phyloP scores from a whole-genome alignment of 2,888 invertebrate genomes.

The Cerastoderma edule region DNA sequence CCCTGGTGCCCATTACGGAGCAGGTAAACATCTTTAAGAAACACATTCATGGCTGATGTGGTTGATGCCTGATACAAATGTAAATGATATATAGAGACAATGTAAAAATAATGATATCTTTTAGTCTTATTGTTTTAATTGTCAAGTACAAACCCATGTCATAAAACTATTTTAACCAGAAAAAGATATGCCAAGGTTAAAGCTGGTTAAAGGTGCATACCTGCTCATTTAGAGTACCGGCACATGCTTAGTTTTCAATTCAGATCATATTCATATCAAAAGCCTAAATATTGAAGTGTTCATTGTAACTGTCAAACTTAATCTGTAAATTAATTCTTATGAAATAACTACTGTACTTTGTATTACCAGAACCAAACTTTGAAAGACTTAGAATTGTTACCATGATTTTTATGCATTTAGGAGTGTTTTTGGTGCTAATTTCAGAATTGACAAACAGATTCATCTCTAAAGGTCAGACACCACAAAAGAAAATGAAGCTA shows the following conservation, averaged over 20 bases:
- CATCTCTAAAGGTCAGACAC: conserved; percentile 39
- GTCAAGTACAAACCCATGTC: too few species aligned
- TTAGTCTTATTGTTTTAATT: too few species aligned
- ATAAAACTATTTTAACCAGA: too few species aligned
- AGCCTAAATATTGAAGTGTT: neutral
- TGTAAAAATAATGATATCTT: neutral
- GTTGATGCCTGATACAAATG: neutral
- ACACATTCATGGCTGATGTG: neutral
- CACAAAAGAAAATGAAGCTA: conserved; percentile 54
- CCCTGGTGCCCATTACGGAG: neutral
- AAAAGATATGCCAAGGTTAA: too few species aligned
- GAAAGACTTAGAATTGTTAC: too few species aligned
- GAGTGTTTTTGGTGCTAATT: too few species aligned
- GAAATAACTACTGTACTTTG: neutral
- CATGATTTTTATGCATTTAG: too few species aligned
- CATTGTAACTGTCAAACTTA: neutral
- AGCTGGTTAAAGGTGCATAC: too few species aligned
- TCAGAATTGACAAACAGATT: conserved; percentile 31
- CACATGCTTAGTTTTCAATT: too few species aligned
- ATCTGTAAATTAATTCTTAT: neutral
- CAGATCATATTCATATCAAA: too few species aligned
- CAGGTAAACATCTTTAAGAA: neutral
- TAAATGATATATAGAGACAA: neutral
- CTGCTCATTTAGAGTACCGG: too few species aligned
- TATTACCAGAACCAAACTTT: neutral